phyloP scores from a whole-genome alignment of 2,888 invertebrate genomes.

The Ochropleura plecta region DNA sequence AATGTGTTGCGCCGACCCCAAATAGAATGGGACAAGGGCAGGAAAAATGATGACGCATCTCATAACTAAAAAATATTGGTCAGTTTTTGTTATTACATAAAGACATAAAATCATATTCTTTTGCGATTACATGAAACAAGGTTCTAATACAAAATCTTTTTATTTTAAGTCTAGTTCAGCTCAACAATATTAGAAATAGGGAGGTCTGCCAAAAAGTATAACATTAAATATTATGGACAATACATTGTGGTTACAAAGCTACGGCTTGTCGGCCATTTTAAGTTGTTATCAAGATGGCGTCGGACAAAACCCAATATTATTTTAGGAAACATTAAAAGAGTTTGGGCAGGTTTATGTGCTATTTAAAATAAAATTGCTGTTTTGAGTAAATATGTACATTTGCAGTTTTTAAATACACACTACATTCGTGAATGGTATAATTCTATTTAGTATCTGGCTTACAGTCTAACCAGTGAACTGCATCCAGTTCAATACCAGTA shows the following conservation, averaged over 20 bases:
- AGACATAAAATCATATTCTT: background rate
- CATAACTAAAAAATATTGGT: background rate
- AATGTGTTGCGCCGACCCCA: too few species aligned
- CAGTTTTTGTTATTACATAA: background rate
- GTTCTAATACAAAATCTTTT: slow-evolving; percentile 22
- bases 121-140: slow-evolving; percentile 9
- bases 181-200: slow-evolving; percentile 43
- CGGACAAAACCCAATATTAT: slow-evolving; percentile 43
- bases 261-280: slow-evolving; percentile 44
- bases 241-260: slow-evolving; percentile 62
- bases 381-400: background rate
- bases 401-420: background rate
- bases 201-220: slow-evolving; percentile 60
- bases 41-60: background rate
- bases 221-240: slow-evolving; percentile 65
- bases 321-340: slow-evolving; percentile 52
- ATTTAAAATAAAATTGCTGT: slow-evolving; percentile 27
- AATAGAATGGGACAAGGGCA: too few species aligned
- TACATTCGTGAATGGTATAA: background rate
- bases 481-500: background rate
- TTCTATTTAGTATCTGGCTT: background rate
- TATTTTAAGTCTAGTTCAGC: slow-evolving; percentile 19
- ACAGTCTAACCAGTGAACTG: background rate
- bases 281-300: slow-evolving; percentile 56
- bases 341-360: slow-evolving; percentile 30